These are phyloP conservation scores for Leptobrachium leishanense DNA, from an alignment of 2,113 vertebrate genomes.

Conservation along the genomic window DNA sequence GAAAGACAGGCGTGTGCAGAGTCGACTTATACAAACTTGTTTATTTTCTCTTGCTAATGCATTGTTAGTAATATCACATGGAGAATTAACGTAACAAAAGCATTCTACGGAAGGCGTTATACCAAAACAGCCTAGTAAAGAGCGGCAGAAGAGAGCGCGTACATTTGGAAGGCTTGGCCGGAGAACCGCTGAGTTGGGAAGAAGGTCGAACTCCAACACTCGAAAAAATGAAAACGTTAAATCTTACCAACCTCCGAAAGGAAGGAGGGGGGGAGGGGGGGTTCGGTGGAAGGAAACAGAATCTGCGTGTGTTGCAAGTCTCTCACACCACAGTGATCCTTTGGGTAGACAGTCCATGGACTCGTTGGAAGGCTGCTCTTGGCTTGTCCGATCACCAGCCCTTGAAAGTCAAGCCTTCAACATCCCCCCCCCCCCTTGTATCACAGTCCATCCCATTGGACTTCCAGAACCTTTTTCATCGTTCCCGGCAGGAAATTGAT, in stretches of 20 bases:
- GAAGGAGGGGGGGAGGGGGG: neutral
- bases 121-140: conserved; percentile 39
- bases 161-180: conserved; percentile 35
- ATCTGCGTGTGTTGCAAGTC: neutral
- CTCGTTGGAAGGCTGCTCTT: neutral
- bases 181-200: neutral
- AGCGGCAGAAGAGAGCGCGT: conserved; percentile 28
- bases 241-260: neutral
- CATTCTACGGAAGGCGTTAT: conserved; percentile 33
- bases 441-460: too few relatives aligned
- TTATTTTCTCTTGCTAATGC: conserved; percentile 47
- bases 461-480: too few relatives aligned
- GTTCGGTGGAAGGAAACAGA: neutral
- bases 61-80: conserved; percentile 47
- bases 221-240: neutral
- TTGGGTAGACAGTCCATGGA: neutral
- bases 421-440: too few relatives aligned
- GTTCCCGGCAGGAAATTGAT: too few relatives aligned
- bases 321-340: neutral
- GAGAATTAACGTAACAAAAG: conserved; percentile 41
- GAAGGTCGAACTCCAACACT: neutral
- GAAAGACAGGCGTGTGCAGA: neutral
- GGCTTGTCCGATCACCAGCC: too few relatives aligned
- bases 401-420: too few relatives aligned
- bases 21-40: conserved; percentile 9